Conservation (phyloP, 64 coral and sea anemone species). For the Catalaphyllia jardinei region DNA sequence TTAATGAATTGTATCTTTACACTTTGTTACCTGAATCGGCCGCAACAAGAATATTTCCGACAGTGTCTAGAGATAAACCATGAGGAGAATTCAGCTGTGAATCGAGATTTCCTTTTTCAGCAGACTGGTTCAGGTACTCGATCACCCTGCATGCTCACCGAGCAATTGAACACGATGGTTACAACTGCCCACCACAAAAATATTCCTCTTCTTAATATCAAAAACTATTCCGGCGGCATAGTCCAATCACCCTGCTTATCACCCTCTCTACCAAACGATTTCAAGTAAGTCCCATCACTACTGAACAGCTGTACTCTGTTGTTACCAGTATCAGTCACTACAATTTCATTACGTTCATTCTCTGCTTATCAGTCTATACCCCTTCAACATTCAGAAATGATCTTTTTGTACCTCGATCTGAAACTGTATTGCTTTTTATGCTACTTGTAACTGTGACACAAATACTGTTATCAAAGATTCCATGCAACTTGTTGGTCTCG, state of each 20-base stretch:
- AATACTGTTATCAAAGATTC: too few species aligned
- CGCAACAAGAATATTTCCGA: too few species aligned
- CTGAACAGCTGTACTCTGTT: constrained; percentile 13
- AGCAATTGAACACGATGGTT: background rate
- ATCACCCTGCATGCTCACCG: background rate
- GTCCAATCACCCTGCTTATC: background rate
- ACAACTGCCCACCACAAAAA: background rate
- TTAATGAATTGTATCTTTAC: too few species aligned
- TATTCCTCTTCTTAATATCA: background rate
- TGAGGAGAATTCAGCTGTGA: background rate
- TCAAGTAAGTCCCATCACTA: background rate
- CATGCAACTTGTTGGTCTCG: too few species aligned
- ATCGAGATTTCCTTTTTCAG: background rate
- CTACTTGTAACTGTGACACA: too few species aligned
- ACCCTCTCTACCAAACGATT: background rate
- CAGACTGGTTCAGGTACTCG: background rate
- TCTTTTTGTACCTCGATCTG: too few species aligned
- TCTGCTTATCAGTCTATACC: too few species aligned
- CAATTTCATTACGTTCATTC: constrained; percentile 17
- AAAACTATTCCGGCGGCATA: background rate
- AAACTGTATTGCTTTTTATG: too few species aligned
- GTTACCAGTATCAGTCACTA: constrained; percentile 49
- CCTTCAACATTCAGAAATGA: too few species aligned
- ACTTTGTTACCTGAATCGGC: too few species aligned
- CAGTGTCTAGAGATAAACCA: background rate